Base-by-base conservation (phyloP, 2,113 vertebrate genomes). In the Romanogobio albipinnatus region DNA sequence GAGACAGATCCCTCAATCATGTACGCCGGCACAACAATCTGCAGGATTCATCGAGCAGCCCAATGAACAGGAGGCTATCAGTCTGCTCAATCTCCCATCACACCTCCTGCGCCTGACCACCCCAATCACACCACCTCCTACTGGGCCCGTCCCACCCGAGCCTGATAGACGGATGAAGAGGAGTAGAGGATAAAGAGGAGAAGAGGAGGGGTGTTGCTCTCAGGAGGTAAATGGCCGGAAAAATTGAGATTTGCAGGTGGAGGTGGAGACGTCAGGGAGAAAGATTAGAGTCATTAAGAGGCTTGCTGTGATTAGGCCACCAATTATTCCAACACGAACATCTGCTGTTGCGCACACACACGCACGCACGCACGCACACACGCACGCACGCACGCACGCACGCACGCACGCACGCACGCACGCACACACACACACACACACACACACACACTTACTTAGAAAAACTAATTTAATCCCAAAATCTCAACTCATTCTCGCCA, bases 281-380 rank as follows among this genome's bases (percentile, higher is more conserved):
- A 89, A 89, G 88, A 90, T 89, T 90, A 90, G 88, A 92, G 86
- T 80, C 86, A 78, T 78, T 73, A 45, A n/a, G 77, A 13, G 47
- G 85, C 91, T 90, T 43, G 87, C 91, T 90, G 92, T 87, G 90
- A 88, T 88, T 89, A 85, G 82, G 91, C 89, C 89, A 92, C 90
- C 91, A 93, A 92, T 92, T 93, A 94, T 91, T 89, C 87, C 88
- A 90, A 76, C 84, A 90, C 89, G 91, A 90, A 93, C 93, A 94
- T 94, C 92, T 94, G 93, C 90, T 90, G 89, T 90, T 89, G 86
- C 77, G 8, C 89, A 86, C 85, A 29, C 82, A 14, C 64, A n/a
- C 47, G 76, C 79, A 71, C 70, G 68, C 45, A 47, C 45, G 11
- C 45, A 47, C 45, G 13, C 45, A 49, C 47, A 49, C 47, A 49